phyloP scores from a whole-genome alignment of 2,888 invertebrate genomes.

The Drosophila silvestris region DNA sequence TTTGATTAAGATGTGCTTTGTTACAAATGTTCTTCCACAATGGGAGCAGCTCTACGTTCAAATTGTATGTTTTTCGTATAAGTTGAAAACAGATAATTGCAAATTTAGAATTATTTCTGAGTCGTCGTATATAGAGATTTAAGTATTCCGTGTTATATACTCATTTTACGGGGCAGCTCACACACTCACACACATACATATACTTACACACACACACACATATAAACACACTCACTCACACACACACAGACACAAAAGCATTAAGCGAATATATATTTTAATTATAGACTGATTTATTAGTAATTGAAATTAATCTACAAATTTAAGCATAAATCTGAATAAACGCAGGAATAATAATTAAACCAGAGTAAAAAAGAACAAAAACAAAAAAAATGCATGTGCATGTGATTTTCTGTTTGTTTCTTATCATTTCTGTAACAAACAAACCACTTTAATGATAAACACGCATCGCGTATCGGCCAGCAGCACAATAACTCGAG shows the following conservation, averaged over 20 bases:
- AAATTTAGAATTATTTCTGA: conserved; percentile 14
- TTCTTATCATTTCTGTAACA: conserved; percentile 33
- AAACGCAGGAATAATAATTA: conserved; percentile 77
- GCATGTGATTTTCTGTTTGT: conserved; percentile 48
- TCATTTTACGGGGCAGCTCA: conserved; percentile 57
- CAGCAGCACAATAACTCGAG: conserved; percentile 31
- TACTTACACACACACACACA: conserved; percentile 19
- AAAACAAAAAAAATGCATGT: conserved; percentile 31
- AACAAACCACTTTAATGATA: conserved; percentile 16
- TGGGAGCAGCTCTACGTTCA: conserved; percentile 32
- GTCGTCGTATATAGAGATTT: conserved; percentile 47
- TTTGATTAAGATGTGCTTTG: conserved; percentile 48
- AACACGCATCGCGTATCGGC: conserved; percentile 37
- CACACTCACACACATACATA: conserved; percentile 41
- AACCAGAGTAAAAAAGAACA: conserved; percentile 50
- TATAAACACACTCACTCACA: conserved; percentile 28
- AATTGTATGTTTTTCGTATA: conserved; percentile 49
- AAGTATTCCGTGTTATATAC: conserved; percentile 55
- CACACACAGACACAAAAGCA: conserved; percentile 61
- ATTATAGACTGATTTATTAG: conserved; percentile 85
- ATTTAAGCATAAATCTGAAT: conserved; percentile 75
- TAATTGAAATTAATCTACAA: conserved; percentile 85
- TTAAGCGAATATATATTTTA: conserved; percentile 83
- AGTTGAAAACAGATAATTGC: conserved; percentile 16
- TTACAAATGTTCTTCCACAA: conserved; percentile 53